Conservation (phyloP, 2,113 vertebrate genomes). For the Ornithorhynchus anatinus region DNA sequence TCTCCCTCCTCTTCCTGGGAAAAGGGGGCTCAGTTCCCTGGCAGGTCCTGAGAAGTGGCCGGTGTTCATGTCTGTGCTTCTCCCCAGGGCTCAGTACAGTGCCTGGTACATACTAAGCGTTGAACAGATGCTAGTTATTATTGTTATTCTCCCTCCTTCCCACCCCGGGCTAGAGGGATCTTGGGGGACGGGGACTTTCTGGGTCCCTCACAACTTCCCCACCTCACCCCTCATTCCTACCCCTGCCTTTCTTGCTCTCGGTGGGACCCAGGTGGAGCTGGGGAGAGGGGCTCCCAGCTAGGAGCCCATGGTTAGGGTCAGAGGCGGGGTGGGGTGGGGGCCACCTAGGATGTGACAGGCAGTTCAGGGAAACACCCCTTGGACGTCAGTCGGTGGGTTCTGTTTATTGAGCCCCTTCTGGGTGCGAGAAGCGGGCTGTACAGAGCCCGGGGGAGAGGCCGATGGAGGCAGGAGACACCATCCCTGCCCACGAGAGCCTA, state of each 20-base stretch:
- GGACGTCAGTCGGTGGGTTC: no score
- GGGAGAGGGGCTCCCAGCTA: no score
- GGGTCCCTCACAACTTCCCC: no score
- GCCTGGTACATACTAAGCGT: rapidly evolving
- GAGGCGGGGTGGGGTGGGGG: not conserved
- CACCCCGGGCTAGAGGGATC: not conserved
- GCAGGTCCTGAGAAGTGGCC: no score
- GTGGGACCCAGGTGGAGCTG: rapidly evolving
- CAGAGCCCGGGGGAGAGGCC: no score
- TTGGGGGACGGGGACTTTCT: not conserved
- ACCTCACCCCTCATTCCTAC: no score
- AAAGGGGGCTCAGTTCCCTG: rapidly evolving
- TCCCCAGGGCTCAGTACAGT: rapidly evolving
- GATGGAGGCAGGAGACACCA: no score
- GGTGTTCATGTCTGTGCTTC: no score
- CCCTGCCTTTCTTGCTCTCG: not conserved
- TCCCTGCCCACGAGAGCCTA: no score
- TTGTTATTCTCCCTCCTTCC: not conserved
- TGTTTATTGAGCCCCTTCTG: no score
- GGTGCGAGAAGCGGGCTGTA: no score
- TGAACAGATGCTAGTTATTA: not conserved
- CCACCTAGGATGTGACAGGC: not conserved
- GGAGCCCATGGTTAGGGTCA: not conserved
- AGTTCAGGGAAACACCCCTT: not conserved
- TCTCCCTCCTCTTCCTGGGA: rapidly evolving